Base-by-base conservation (phyloP, 2,797 vertebrate species). In the Ibycter americanus region DNA sequence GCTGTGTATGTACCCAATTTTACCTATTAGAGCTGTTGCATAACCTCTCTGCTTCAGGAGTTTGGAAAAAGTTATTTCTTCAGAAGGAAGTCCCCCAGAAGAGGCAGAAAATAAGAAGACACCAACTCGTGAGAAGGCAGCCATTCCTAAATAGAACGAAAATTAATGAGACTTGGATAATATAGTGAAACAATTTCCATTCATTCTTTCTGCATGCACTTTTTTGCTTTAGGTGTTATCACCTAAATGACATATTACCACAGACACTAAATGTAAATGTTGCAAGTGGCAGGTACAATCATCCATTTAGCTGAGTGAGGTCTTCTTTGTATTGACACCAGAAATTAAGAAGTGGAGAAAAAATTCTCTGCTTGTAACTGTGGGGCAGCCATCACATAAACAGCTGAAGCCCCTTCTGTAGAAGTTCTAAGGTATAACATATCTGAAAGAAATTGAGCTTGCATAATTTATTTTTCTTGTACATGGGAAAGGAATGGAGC, bases 1-100 rank as follows among this genome's bases (percentile, higher is more conserved):
- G 23, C 6, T 34, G 32, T 0, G 0, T 32, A 52, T 46, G 13
- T 51, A 32, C 22, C n/a, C 17, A 65, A 34, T 49, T 84, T 8
- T 97, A 99, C 99, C 99, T 92, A 99, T 98, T 20, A 99, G 96
- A 65, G 98, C 99, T 0, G 99, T 99, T 38, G 98, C 56, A 25
- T 99, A 99, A 66, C 99, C 99, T 52, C 97, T 97, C 15, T 98
- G 93, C 93, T 98, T 98, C 62, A 98, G 97, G 14, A 99, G 97
- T 63, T 92, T 98, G 27, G 99, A 98, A 63, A 99, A 99, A 8
- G 99, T 99, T 27, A 99, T 73, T 98, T 99, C 99, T 32, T 96
- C 96, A 49, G 80, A 83, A 40, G 99, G 98, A 63, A 99, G 99
- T 68, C 99, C 99, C n/a, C 99, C 99, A 7, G 99, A 99, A 8